Evolutionary conservation across 2,113 vertebrate species (phyloP).

Genomic region (Emydura subglobosa): DNA sequence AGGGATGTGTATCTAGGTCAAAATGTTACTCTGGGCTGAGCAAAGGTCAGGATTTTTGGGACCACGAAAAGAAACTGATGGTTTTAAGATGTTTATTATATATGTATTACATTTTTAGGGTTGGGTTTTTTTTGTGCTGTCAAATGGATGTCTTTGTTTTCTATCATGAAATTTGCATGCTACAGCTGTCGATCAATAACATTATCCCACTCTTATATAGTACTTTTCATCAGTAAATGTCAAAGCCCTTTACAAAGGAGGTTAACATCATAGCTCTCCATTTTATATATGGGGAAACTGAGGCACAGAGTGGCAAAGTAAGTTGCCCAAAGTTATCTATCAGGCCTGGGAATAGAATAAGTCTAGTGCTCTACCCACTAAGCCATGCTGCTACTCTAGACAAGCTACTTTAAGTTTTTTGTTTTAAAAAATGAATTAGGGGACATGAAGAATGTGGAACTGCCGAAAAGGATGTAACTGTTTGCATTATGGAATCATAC

Average conservation of each 20-base stretch:
- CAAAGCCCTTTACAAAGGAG: neutral
- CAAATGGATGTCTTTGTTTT: neutral
- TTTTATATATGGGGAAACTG: neutral
- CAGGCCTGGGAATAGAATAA: neutral
- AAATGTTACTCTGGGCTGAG: neutral
- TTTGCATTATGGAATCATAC: neutral
- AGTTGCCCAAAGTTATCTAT: neutral
- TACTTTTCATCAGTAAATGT: neutral
- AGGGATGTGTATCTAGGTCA: neutral
- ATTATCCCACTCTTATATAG: neutral
- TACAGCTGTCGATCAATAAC: neutral
- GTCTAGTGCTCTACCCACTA: neutral
- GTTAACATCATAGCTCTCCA: neutral
- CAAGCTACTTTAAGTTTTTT: neutral
- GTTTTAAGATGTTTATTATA: neutral
- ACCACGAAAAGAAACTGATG: neutral
- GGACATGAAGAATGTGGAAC: neutral
- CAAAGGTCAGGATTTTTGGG: neutral
- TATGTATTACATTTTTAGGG: neutral
- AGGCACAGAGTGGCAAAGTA: neutral
- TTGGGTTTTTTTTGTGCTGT: neutral
- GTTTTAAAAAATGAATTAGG: neutral
- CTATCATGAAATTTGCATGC: neutral
- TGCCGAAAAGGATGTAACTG: neutral
- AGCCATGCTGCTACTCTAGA: neutral